phyloP scores from a whole-genome alignment of 2,797 vertebrate species.

The Picus viridis region DNA sequence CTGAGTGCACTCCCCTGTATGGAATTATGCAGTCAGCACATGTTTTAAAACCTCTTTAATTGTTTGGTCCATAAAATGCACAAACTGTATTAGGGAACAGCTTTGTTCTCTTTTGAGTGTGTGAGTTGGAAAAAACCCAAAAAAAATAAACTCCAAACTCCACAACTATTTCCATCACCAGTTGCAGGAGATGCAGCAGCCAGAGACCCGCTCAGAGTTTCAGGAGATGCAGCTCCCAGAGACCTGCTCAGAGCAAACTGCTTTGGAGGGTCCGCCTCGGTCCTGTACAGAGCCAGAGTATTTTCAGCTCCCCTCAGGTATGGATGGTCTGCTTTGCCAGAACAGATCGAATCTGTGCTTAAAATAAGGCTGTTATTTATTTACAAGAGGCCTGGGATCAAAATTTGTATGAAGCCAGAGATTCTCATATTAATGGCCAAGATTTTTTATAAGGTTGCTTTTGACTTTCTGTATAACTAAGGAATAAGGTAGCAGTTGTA shows the following conservation, averaged over 20 bases:
- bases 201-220: not conserved
- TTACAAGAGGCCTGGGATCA: not conserved
- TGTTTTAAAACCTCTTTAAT: constrained; percentile 77
- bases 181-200: constrained; percentile 5
- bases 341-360: not conserved
- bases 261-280: not conserved
- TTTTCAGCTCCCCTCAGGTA: not conserved
- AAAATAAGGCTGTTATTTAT: not conserved
- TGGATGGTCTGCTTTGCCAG: not conserved
- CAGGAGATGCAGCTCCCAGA: not conserved
- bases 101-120: constrained; percentile 29
- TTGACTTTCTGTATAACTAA: not conserved
- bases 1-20: constrained; percentile 65
- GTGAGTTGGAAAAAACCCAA: not conserved
- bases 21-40: constrained; percentile 77
- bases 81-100: constrained; percentile 7
- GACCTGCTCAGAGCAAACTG: not conserved
- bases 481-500: not conserved
- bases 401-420: not conserved
- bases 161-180: not conserved
- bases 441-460: not conserved
- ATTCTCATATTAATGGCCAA: not conserved
- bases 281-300: not conserved
- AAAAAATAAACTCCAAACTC: not conserved
- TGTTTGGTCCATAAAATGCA: constrained; percentile 70